A percentile compares a stretch with the other conserved stretches of the same genome.
Conservation (phyloP, 37 sponge, comb jelly and placozoan genomes). For the Corticium candelabrum region DNA sequence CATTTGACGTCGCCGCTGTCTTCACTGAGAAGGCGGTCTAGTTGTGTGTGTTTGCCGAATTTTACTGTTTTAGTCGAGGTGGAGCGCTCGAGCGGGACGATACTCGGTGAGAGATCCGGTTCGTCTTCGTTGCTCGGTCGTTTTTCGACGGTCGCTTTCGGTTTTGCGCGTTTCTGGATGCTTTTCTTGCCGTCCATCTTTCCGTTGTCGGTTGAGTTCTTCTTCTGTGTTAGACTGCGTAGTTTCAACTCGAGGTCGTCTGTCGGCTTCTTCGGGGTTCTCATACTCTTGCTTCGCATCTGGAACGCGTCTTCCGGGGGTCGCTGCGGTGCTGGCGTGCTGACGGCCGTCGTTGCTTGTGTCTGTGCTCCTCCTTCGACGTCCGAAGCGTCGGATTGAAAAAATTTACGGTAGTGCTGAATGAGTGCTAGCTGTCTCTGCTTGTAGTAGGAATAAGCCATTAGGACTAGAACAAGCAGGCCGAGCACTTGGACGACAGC, state of each 20-base stretch:
- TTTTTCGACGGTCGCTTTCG: not conserved
- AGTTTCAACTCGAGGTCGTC: not conserved
- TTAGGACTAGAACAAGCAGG: too few relatives aligned
- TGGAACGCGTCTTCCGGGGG: too few relatives aligned
- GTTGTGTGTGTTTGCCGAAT: not conserved
- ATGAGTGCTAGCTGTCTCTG: too few relatives aligned
- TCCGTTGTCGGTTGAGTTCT: too few relatives aligned
- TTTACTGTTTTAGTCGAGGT: not conserved
- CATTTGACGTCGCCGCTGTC: not conserved
- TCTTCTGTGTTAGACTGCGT: not conserved
- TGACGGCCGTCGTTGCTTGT: too few relatives aligned
- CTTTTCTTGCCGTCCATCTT: too few relatives aligned
- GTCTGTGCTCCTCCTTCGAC: too few relatives aligned
- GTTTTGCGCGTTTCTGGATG: not conserved
- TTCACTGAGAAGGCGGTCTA: not conserved
- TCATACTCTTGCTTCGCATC: not conserved
- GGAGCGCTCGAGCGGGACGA: not conserved
- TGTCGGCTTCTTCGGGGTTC: not conserved
- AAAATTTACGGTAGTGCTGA: too few relatives aligned
- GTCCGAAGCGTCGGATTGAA: too few relatives aligned
- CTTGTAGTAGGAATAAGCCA: too few relatives aligned
- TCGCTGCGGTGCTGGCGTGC: too few relatives aligned
- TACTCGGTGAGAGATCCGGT: not conserved
- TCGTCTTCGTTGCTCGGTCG: not conserved
- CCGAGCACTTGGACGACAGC: too few relatives aligned